Evolutionary conservation across 2,797 vertebrate species (phyloP).

Genomic region (Spizella passerina): DNA sequence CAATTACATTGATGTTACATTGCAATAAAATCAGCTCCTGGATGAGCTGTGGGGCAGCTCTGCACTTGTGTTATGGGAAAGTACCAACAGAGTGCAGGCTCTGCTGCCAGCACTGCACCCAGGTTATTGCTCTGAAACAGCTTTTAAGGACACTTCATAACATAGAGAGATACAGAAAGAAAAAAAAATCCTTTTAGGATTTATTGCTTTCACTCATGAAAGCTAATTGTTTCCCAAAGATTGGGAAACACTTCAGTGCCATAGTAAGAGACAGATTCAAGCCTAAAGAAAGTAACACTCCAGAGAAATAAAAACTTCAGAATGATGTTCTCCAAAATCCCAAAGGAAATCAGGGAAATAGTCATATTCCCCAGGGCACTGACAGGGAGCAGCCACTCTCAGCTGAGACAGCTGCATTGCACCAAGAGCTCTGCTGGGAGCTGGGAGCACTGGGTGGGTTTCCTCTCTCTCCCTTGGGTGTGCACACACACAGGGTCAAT

Average conservation of each 20-base stretch:
- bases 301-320: background rate
- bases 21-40: background rate
- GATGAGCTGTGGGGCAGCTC: background rate
- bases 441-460: background rate
- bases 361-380: background rate
- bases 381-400: background rate
- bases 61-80: background rate
- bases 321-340: background rate
- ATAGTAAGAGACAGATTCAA: background rate
- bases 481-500: background rate
- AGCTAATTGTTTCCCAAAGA: background rate
- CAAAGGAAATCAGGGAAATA: background rate
- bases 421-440: background rate
- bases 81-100: rapidly evolving
- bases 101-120: background rate
- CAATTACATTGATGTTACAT: background rate
- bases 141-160: background rate
- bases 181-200: background rate
- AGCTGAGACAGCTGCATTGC: background rate
- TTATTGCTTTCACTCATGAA: background rate
- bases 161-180: background rate
- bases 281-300: background rate
- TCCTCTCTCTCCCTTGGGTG: background rate
- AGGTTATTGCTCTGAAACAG: background rate
- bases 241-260: background rate